These are phyloP conservation scores for Acromyrmex echinatior DNA, from an alignment of 1,140 invertebrate species.

Conservation along the genomic window DNA sequence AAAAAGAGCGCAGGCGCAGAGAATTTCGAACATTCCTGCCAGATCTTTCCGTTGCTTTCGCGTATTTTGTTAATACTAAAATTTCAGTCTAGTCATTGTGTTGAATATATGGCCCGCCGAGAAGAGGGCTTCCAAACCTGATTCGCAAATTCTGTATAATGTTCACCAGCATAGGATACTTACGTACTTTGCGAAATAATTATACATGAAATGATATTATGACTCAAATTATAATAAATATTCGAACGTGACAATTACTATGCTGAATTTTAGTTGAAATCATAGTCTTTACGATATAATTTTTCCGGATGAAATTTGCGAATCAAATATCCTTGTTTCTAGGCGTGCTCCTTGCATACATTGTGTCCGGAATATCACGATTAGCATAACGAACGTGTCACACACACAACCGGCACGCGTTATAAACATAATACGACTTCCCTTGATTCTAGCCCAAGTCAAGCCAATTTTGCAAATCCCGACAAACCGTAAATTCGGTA, in stretches of 20 bases:
- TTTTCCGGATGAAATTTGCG: slow-evolving; percentile 74
- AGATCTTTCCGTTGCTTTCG: slow-evolving; percentile 62
- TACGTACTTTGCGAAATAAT: neutral
- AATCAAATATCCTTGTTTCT: slow-evolving; percentile 76
- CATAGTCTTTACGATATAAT: neutral
- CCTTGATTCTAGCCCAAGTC: slow-evolving; percentile 60
- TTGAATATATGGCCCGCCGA: slow-evolving; percentile 84
- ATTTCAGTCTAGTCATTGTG: slow-evolving; percentile 83
- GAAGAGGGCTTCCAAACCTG: slow-evolving; percentile 83
- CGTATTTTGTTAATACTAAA: slow-evolving; percentile 77
- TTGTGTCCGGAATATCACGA: slow-evolving; percentile 60
- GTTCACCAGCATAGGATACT: neutral
- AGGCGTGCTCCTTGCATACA: slow-evolving; percentile 78
- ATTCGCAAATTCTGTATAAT: slow-evolving; percentile 80
- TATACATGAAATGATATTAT: neutral
- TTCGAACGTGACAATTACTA: slow-evolving; percentile 36
- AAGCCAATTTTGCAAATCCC: slow-evolving; percentile 57
- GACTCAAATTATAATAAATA: neutral
- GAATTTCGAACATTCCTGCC: slow-evolving; percentile 49
- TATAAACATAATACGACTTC: slow-evolving; percentile 47
- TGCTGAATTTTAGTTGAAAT: slow-evolving; percentile 43
- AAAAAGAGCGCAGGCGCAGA: slow-evolving; percentile 67
- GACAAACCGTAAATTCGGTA: slow-evolving; percentile 47
- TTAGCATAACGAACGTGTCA: slow-evolving; percentile 24
- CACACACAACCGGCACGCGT: slow-evolving; percentile 41